phyloP scores from a whole-genome alignment of 1,140 invertebrate genomes.

The Drosophila sucinea region DNA sequence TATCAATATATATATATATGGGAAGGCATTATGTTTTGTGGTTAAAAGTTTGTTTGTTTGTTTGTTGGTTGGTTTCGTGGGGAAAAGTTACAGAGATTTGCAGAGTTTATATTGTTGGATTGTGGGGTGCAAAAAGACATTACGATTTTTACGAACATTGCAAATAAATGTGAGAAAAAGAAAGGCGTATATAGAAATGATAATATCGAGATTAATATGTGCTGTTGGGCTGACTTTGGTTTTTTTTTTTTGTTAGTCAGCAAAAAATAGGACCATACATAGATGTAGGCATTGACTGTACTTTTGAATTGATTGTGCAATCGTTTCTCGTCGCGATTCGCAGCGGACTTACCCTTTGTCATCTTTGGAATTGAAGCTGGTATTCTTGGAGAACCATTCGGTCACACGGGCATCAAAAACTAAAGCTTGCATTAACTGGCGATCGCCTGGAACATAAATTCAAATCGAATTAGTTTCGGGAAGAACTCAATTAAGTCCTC shows the following conservation, averaged over 20 bases:
- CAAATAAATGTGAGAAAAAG: conserved; percentile 79
- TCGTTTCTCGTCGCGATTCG: not conserved
- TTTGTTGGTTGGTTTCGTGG: conserved; percentile 49
- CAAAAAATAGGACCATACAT: not conserved
- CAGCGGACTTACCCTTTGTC: conserved; percentile 86
- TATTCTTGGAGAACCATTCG: conserved; percentile 91
- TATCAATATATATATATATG: conserved; percentile 44
- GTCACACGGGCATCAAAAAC: conserved; percentile 95
- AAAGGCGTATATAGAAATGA: conserved; percentile 69
- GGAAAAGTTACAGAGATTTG: conserved; percentile 59
- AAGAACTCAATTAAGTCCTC: not conserved
- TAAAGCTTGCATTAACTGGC: conserved; percentile 91
- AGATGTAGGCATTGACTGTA: conserved; percentile 60
- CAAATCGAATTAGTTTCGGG: not conserved
- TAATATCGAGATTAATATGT: conserved; percentile 64
- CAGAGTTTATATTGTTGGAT: conserved; percentile 34
- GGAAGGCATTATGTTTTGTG: conserved; percentile 76
- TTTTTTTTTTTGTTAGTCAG: not conserved
- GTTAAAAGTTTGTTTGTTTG: conserved; percentile 42
- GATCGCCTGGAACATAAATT: conserved; percentile 87
- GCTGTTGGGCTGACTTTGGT: conserved; percentile 38
- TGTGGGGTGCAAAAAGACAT: conserved; percentile 63
- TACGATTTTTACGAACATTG: conserved; percentile 49
- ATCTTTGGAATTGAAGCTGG: conserved; percentile 87
- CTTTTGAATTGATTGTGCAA: conserved; percentile 55